These are phyloP conservation scores for Drosophila kepulauana DNA, from an alignment of 1,140 invertebrate species.

Conservation along the genomic window DNA sequence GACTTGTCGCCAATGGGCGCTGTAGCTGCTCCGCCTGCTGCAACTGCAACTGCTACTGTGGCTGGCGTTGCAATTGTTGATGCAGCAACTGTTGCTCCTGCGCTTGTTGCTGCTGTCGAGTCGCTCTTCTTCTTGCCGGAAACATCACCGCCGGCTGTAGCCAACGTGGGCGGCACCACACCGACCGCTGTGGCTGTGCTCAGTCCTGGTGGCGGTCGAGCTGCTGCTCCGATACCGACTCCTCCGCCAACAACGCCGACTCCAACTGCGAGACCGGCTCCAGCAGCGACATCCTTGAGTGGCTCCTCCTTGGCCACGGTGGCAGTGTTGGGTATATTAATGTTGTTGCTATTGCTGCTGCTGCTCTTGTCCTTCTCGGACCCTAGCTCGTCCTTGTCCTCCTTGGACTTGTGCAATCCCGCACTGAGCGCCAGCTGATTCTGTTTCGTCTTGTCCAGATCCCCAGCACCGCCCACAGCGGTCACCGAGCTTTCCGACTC, in stretches of 20 bases:
- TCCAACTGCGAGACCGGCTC: neutral
- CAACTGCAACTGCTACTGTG: neutral
- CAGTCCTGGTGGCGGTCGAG: constrained; percentile 64
- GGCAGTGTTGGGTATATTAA: constrained; percentile 59
- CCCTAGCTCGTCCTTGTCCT: constrained; percentile 51
- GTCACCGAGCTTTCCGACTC: constrained; percentile 58
- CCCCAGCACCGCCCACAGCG: constrained; percentile 49
- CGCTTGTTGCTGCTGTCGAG: constrained; percentile 1
- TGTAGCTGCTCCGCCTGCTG: constrained; percentile 7
- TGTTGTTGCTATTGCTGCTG: constrained; percentile 39
- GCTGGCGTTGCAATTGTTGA: constrained; percentile 13
- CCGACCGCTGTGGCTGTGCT: constrained; percentile 21
- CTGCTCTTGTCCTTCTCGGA: constrained; percentile 65
- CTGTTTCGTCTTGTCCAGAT: constrained; percentile 89
- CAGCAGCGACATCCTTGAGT: constrained; percentile 35
- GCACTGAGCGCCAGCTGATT: constrained; percentile 89
- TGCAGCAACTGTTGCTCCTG: neutral
- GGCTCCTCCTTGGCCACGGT: constrained; percentile 62
- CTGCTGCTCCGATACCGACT: constrained; percentile 24
- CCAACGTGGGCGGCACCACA: constrained; percentile 20
- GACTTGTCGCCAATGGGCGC: constrained; percentile 58
- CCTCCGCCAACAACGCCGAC: constrained; percentile 1
- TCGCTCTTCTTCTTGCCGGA: constrained; percentile 52
- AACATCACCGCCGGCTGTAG: constrained; percentile 29
- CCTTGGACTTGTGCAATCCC: constrained; percentile 86